These are phyloP conservation scores for Campoletis sonorensis DNA, from an alignment of 1,140 invertebrate species.

Conservation along the genomic window DNA sequence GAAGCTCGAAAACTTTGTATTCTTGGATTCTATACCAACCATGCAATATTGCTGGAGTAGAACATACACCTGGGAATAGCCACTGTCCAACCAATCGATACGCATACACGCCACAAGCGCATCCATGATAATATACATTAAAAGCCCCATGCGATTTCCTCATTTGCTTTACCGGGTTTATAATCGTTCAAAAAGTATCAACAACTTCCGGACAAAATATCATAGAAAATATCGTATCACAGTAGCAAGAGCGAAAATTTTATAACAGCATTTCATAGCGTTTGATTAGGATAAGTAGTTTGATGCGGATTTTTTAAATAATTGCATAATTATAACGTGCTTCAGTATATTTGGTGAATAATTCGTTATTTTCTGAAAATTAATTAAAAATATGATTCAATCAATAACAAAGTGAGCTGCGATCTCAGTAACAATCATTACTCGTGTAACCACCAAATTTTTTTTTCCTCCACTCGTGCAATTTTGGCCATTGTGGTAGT, in stretches of 20 bases:
- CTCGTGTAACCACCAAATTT: too few species aligned
- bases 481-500: too few species aligned
- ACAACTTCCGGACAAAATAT: background rate
- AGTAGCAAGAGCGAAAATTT: background rate
- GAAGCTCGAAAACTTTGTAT: conserved; percentile 54
- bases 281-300: too few species aligned
- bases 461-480: too few species aligned
- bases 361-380: too few species aligned
- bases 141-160: background rate
- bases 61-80: background rate
- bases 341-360: too few species aligned
- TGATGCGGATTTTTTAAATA: too few species aligned
- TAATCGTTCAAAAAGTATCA: background rate
- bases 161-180: background rate
- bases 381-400: too few species aligned
- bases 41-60: conserved; percentile 46
- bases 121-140: conserved; percentile 22
- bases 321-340: too few species aligned
- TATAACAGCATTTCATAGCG: background rate
- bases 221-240: too few species aligned
- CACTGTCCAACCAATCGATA: conserved; percentile 4
- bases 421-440: too few species aligned
- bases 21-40: conserved; percentile 61
- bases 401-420: too few species aligned
- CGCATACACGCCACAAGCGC: conserved; percentile 11